phyloP scores from a whole-genome alignment of 2,797 vertebrate genomes.

The Clangula hyemalis region DNA sequence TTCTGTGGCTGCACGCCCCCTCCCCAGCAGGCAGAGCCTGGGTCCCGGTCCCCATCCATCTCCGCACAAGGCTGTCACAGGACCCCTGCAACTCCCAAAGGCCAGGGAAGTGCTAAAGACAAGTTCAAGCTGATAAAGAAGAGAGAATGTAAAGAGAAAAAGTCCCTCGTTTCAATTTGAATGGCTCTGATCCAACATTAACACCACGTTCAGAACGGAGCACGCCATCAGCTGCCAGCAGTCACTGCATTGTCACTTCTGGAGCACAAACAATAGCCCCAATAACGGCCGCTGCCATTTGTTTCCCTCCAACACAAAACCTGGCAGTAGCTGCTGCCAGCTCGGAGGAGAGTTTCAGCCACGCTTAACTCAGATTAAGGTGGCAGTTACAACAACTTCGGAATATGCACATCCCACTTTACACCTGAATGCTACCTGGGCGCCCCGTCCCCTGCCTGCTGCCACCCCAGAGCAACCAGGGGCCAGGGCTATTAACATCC shows the following conservation, averaged over 20 bases:
- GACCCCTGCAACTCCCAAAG: neutral
- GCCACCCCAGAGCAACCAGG: neutral
- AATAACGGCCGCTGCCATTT: neutral
- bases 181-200: neutral
- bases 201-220: neutral
- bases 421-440: conserved; percentile 43
- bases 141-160: neutral
- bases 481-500: conserved; percentile 30
- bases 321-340: neutral
- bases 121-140: neutral
- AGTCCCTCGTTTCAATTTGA: neutral
- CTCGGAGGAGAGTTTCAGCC: neutral
- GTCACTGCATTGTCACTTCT: neutral
- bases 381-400: neutral
- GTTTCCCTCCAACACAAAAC: neutral
- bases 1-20: rapidly evolving
- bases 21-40: rapidly evolving
- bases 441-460: neutral
- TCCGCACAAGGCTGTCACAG: neutral
- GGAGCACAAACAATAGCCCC: neutral
- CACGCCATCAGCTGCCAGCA: neutral
- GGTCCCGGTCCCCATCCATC: neutral
- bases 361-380: neutral
- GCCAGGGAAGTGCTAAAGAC: neutral
- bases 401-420: conserved; percentile 45